Evolutionary conservation across 2,113 vertebrate species (phyloP).

Genomic region (Gymnocephalus cernua): DNA sequence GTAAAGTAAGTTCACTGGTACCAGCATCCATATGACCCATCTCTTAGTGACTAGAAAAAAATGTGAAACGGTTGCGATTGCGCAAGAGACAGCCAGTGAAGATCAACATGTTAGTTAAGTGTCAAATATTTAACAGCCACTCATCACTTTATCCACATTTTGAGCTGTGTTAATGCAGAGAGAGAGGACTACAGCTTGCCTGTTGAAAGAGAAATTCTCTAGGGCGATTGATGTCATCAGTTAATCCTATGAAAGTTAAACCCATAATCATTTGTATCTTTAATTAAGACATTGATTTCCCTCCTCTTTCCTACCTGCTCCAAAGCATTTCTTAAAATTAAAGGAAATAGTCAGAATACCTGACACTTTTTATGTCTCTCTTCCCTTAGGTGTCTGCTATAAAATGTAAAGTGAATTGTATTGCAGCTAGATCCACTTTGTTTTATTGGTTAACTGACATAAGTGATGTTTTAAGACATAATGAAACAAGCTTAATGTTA

Average conservation of each 20-base stretch:
- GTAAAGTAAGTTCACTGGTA: neutral
- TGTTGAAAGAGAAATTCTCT: neutral
- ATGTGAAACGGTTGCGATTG: too few species aligned
- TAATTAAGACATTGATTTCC: constrained; percentile 6
- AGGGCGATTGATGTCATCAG: neutral
- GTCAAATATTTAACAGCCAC: neutral
- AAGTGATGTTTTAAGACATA: neutral
- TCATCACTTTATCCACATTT: neutral
- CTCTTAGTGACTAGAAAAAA: neutral
- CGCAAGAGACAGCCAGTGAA: neutral
- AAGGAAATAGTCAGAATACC: neutral
- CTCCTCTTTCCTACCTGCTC: neutral
- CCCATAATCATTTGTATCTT: constrained; percentile 3
- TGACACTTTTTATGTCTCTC: neutral
- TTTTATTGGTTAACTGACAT: neutral
- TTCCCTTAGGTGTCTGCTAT: neutral
- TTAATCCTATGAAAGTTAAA: neutral
- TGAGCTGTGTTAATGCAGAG: neutral
- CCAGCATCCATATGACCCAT: neutral
- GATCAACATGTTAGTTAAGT: neutral
- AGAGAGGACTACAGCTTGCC: neutral
- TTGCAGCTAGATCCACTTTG: neutral
- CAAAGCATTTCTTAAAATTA: neutral
- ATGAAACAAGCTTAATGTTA: neutral
- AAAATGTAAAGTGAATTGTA: neutral